A percentile compares a stretch with the other conserved stretches of the same genome.
These are phyloP conservation scores for Xestia xanthographa DNA, from an alignment of 2,888 invertebrate species.

Conservation along the genomic window DNA sequence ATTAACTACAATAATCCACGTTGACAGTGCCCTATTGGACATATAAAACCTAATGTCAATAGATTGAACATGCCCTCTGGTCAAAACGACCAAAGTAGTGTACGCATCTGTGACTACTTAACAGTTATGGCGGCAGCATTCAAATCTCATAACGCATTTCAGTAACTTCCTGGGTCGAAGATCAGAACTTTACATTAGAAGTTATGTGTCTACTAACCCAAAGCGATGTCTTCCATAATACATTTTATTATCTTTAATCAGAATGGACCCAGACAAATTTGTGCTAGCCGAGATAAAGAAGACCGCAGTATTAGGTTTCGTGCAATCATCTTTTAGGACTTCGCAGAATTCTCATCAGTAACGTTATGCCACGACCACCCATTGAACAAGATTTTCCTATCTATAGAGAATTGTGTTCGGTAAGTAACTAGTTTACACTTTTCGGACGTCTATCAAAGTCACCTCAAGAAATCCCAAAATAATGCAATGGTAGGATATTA, in stretches of 20 bases:
- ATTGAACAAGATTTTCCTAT: neutral
- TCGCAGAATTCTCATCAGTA: constrained; percentile 15
- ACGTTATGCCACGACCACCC: constrained; percentile 9
- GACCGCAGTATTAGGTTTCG: constrained; percentile 31
- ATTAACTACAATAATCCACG: neutral
- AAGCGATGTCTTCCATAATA: constrained; percentile 20
- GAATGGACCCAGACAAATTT: constrained; percentile 29
- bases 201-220: constrained; percentile 42
- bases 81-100: neutral
- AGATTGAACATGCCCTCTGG: neutral
- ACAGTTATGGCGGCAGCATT: neutral
- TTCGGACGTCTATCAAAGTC: neutral
- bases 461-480: neutral
- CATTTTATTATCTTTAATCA: constrained; percentile 44
- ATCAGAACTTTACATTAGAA: constrained; percentile 32
- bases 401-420: neutral
- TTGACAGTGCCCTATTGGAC: neutral
- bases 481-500: neutral
- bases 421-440: neutral
- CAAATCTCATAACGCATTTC: constrained; percentile 15
- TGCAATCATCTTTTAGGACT: constrained; percentile 34
- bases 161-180: constrained; percentile 32
- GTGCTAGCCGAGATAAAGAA: constrained; percentile 39
- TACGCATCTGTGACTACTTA: neutral
- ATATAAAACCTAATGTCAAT: neutral